Conservation (phyloP, 2,888 invertebrate genomes). For the Escarpia spicata region DNA sequence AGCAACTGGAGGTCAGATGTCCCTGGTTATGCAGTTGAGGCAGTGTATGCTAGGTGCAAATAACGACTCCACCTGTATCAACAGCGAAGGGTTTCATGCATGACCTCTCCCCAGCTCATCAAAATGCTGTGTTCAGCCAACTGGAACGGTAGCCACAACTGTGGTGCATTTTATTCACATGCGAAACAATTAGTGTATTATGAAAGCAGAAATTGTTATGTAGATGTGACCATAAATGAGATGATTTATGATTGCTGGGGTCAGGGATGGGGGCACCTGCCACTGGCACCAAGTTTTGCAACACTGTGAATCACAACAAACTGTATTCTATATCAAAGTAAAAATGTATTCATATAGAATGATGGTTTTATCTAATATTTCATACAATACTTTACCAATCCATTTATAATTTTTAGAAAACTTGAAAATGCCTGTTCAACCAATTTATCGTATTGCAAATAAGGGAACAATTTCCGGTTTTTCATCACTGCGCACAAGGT, state of each 20-base stretch:
- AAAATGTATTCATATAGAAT: not conserved
- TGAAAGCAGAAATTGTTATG: conserved; percentile 9
- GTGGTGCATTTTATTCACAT: not conserved
- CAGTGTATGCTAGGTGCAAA: not conserved
- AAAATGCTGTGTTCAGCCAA: not conserved
- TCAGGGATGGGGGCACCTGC: not conserved
- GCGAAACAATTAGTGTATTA: conserved; percentile 10
- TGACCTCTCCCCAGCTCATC: not conserved
- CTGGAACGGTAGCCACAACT: not conserved
- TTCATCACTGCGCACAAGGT: too few relatives aligned
- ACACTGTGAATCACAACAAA: not conserved
- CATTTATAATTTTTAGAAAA: too few relatives aligned
- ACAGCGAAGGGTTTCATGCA: not conserved
- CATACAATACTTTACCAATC: too few relatives aligned
- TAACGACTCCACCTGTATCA: not conserved
- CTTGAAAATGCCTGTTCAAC: too few relatives aligned
- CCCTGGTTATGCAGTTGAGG: not conserved
- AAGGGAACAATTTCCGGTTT: too few relatives aligned
- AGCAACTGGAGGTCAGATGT: not conserved
- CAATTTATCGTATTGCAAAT: too few relatives aligned
- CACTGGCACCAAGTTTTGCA: not conserved
- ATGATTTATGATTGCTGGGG: not conserved
- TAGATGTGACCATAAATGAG: not conserved
- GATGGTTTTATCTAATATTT: not conserved
- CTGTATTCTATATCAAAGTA: not conserved